phyloP scores from a whole-genome alignment of 2,888 invertebrate genomes.

The Minunthozetes semirufus region DNA sequence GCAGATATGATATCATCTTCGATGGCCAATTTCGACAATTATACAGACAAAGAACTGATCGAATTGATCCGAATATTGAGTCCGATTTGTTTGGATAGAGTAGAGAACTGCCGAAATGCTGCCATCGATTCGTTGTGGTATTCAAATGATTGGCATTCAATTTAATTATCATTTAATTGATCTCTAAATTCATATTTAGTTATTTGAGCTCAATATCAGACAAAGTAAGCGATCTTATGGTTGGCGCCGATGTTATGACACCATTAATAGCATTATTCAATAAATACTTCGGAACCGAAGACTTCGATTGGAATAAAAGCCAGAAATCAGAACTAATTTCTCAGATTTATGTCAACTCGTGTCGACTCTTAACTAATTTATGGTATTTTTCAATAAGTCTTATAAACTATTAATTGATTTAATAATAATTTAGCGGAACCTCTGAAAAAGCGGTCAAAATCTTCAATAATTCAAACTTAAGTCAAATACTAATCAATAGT shows the following conservation, averaged over 20 bases:
- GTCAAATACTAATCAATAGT: background rate
- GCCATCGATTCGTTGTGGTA: conserved; percentile 29
- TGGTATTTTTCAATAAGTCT: conserved; percentile 21
- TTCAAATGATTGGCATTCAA: too few species aligned
- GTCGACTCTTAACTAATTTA: conserved; percentile 27
- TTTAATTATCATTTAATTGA: too few species aligned
- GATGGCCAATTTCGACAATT: background rate
- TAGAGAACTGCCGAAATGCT: conserved; percentile 25
- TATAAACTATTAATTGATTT: background rate
- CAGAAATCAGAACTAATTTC: background rate
- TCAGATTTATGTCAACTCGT: conserved; percentile 18
- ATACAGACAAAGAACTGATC: background rate
- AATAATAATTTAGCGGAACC: conserved; percentile 1
- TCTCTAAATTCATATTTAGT: too few species aligned
- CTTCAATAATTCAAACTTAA: conserved; percentile 19
- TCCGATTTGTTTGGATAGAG: conserved; percentile 22
- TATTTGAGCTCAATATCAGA: conserved; percentile 26
- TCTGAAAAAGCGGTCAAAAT: conserved; percentile 3
- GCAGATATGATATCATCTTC: conserved; percentile 22
- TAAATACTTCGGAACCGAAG: background rate
- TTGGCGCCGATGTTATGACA: conserved; percentile 6
- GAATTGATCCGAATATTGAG: conserved; percentile 7
- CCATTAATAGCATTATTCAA: background rate
- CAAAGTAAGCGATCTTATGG: background rate
- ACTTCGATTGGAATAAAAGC: background rate